Base-by-base conservation (phyloP, 1,140 invertebrate species). In the Drosophila guanche region DNA sequence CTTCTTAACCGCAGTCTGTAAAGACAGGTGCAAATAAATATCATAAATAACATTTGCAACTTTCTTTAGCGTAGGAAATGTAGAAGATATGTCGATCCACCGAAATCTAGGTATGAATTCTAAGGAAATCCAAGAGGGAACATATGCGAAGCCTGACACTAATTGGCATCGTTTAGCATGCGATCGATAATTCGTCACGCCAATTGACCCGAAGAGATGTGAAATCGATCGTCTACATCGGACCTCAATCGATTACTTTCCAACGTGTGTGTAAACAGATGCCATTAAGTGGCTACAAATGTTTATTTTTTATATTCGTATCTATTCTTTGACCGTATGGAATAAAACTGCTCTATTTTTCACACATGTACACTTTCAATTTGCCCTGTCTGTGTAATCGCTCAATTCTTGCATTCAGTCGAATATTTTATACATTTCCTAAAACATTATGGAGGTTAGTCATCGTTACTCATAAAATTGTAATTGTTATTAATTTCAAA, bases 1-100 rank as follows among this genome's bases (percentile, higher is more conserved):
- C 65, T 90, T 90, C 29, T 79, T 90, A 7, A 90, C 86, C 2
- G 77, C 62, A 41, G 60, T 84, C 85, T 89, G 25, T n/a, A 4
- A 29, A 25, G 10, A 25, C 43, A 37, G 10, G 8, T 5, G n/a
- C 1, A n/a, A 16, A 42, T 42, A 20, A 33, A 52, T 27, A 58
- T 25, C 14, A 23, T 40, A n/a, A n/a, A n/a, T n/a, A n/a, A n/a
- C n/a, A n/a, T n/a, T n/a, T n/a, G n/a, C n/a, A n/a, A n/a, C n/a
- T n/a, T n/a, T n/a, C n/a, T n/a, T n/a, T n/a, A n/a, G n/a, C n/a
- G n/a, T n/a, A n/a, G n/a, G 27, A 29, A 29, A 7, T 0, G 27
- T 7, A 6, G 5, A 29, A 6, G 27, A 25, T 56, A 42, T 40
- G 50, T 27, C 45, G 33, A 56, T 67, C 53, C 25, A 56, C 46